Conservation (phyloP, 1,140 invertebrate species). For the Magallana angulata region DNA sequence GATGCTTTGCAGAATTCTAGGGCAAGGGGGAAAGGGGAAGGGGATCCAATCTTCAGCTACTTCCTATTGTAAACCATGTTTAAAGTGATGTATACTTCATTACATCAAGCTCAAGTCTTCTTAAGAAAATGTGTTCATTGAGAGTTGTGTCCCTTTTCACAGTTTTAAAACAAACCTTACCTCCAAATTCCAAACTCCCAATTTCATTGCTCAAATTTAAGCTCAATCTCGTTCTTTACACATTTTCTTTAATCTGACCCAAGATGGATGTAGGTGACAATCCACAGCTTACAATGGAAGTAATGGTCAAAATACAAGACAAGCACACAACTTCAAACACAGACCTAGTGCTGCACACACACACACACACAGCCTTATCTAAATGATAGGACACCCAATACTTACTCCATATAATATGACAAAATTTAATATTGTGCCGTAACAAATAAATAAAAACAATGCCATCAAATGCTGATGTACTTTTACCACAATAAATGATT, state of each 20-base stretch:
- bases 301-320: constrained; percentile 11
- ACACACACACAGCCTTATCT: not conserved
- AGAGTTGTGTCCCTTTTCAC: constrained; percentile 10
- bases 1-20: constrained; percentile 12
- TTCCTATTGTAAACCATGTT: constrained; percentile 29
- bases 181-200: not conserved
- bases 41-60: constrained; percentile 44
- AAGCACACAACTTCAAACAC: constrained; percentile 18
- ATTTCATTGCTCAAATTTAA: no score
- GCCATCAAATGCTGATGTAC: no score
- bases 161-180: not conserved
- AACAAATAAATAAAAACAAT: no score
- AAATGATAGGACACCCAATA: no score
- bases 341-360: not conserved
- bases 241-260: not conserved
- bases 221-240: not conserved
- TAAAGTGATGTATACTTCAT: constrained; percentile 2
- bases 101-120: not conserved
- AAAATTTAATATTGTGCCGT: no score
- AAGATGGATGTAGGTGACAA: constrained; percentile 17
- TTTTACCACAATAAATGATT: no score
- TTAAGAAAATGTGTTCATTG: constrained; percentile 12
- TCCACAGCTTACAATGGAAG: constrained; percentile 18
- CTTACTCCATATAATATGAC: no score
- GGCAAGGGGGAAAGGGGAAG: not conserved